Percentiles rank a stretch among this genome's conserved stretches.
These are phyloP conservation scores for Margarornis squamiger DNA, from an alignment of 2,797 vertebrate genomes.

Conservation along the genomic window DNA sequence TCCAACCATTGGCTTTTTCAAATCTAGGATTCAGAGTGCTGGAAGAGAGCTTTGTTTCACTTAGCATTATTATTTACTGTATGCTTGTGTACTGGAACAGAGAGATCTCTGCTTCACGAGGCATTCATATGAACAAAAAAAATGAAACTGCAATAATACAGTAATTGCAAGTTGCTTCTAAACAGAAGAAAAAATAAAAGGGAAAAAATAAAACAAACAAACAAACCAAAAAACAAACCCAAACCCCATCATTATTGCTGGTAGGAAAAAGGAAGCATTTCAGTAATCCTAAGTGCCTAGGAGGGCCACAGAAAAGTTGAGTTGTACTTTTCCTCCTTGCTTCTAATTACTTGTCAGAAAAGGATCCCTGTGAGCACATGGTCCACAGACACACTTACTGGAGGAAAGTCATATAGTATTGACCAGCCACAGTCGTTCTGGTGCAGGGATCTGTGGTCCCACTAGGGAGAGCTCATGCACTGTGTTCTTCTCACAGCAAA, in stretches of 20 bases:
- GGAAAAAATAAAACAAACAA: no score
- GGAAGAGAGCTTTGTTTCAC: background rate
- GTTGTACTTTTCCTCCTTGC: background rate
- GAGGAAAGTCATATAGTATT: accelerated
- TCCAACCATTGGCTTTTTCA: background rate
- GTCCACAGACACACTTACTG: no score
- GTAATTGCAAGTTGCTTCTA: background rate
- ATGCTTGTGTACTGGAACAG: background rate
- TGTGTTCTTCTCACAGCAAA: background rate
- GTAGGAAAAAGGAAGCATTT: background rate
- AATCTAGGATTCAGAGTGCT: background rate
- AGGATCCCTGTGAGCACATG: accelerated
- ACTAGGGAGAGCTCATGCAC: constrained; percentile 40
- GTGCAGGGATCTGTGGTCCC: background rate
- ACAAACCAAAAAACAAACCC: no score
- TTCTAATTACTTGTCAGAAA: background rate
- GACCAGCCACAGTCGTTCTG: accelerated
- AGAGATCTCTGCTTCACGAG: background rate
- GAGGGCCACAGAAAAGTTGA: background rate
- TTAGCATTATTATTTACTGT: background rate
- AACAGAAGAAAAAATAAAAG: background rate
- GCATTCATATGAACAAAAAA: background rate
- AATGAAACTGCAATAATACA: background rate
- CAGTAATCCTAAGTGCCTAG: background rate
- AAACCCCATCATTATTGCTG: background rate